Evolutionary conservation across 2,113 vertebrate species (phyloP).

Genomic region (Mus pahari): DNA sequence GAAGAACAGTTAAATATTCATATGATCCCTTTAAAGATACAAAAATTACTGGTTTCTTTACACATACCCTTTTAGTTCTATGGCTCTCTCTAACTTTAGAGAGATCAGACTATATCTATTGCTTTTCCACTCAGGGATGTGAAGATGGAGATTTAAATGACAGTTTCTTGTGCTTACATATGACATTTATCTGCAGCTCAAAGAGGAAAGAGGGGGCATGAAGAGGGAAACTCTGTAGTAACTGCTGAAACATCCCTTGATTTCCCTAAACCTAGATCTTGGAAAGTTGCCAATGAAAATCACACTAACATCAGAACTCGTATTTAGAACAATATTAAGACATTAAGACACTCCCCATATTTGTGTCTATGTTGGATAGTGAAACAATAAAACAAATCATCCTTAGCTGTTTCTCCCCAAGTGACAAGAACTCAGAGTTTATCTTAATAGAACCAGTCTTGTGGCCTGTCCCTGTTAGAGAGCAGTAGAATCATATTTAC

Average conservation of each 20-base stretch:
- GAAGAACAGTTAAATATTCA: neutral
- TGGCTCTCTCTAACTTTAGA: neutral
- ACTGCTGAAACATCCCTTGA: neutral
- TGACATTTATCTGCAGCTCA: neutral
- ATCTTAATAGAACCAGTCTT: neutral
- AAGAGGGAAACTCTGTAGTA: neutral
- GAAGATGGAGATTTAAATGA: neutral
- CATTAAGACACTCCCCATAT: neutral
- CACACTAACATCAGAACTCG: neutral
- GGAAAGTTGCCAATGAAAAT: slow-evolving; percentile 27
- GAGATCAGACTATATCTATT: neutral
- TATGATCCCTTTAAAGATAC: neutral
- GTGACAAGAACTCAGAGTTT: slow-evolving; percentile 1
- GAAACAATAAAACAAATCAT: neutral
- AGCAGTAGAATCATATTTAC: neutral
- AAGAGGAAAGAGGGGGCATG: too few relatives aligned
- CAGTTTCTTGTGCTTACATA: neutral
- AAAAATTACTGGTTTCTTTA: neutral
- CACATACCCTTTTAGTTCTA: neutral
- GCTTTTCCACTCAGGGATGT: neutral
- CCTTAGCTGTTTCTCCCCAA: slow-evolving; percentile 9
- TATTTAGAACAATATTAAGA: slow-evolving; percentile 36
- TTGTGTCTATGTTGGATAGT: slow-evolving; percentile 43
- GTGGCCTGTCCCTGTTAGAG: neutral
- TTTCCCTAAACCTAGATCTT: slow-evolving; percentile 9